Conservation (phyloP, 2,113 vertebrate species). For the Lampris megalopsis region DNA sequence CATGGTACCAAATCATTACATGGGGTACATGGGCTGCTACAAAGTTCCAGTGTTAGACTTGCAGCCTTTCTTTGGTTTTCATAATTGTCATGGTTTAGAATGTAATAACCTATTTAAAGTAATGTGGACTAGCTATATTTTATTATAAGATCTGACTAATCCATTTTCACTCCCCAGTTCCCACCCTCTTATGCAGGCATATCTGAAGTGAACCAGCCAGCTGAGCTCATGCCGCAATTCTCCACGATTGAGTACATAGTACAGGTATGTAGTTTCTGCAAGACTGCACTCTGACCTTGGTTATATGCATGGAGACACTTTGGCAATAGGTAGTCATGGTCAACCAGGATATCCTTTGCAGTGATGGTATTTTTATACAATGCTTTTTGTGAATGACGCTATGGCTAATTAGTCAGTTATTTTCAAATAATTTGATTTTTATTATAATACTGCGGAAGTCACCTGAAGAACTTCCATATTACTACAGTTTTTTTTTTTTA, state of each 20-base stretch:
- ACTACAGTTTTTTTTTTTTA: too few relatives aligned
- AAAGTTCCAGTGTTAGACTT: neutral
- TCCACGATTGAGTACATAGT: slow-evolving; percentile 97
- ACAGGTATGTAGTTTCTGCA: slow-evolving; percentile 85
- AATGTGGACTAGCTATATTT: slow-evolving; percentile 18
- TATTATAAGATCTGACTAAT: slow-evolving; percentile 14
- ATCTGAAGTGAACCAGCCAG: slow-evolving; percentile 95
- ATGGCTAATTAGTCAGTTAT: too few relatives aligned
- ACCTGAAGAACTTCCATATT: too few relatives aligned
- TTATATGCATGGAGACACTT: neutral
- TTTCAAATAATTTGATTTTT: too few relatives aligned
- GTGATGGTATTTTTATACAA: slow-evolving; percentile 24
- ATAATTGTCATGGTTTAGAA: neutral
- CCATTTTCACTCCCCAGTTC: slow-evolving; percentile 83
- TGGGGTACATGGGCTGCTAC: too few relatives aligned
- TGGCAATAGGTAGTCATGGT: too few relatives aligned
- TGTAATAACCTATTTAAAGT: neutral
- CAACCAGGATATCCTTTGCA: too few relatives aligned
- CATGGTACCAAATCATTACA: too few relatives aligned
- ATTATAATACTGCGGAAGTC: too few relatives aligned
- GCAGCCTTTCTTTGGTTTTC: neutral
- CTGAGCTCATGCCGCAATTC: slow-evolving; percentile 97
- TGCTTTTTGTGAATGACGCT: neutral
- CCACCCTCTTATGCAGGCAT: slow-evolving; percentile 95
- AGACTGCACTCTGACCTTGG: slow-evolving; percentile 37